Conservation (phyloP, 2,113 vertebrate genomes). For the Halcyon senegalensis region DNA sequence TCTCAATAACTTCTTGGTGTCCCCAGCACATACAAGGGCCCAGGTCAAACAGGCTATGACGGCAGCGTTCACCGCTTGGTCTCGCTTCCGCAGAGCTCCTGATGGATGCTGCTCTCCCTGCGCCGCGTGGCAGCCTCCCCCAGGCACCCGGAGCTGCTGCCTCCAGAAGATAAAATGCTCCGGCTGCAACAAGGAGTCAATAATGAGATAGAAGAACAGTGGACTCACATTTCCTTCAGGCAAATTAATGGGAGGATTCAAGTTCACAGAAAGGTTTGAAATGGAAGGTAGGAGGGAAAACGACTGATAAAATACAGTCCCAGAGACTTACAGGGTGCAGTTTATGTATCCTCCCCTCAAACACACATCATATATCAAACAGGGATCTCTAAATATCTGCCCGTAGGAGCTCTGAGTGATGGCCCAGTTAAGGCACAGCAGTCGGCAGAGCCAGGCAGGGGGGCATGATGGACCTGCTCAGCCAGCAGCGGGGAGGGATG, state of each 20-base stretch:
- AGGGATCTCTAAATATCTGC: neutral
- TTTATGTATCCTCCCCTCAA: neutral
- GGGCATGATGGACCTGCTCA: accelerated
- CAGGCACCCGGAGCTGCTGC: neutral
- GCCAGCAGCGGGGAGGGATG: accelerated
- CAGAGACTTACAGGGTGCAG: neutral
- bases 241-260: neutral
- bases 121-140: accelerated
- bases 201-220: neutral
- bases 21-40: neutral
- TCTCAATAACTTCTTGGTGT: neutral
- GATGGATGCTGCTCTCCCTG: neutral
- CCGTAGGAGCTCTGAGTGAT: neutral
- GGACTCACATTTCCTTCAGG: neutral
- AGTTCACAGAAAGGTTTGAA: constrained; percentile 13
- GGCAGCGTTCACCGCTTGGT: neutral
- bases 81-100: neutral
- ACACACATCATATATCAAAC: neutral
- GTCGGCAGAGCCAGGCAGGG: neutral
- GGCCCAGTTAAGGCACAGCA: neutral
- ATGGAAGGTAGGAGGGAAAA: constrained; percentile 3
- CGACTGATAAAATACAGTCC: neutral
- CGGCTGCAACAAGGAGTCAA: neutral
- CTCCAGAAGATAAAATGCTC: neutral
- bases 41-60: accelerated